Evolutionary conservation across 2,888 invertebrate genomes (phyloP).

Genomic region (Quadroppia sp.): DNA sequence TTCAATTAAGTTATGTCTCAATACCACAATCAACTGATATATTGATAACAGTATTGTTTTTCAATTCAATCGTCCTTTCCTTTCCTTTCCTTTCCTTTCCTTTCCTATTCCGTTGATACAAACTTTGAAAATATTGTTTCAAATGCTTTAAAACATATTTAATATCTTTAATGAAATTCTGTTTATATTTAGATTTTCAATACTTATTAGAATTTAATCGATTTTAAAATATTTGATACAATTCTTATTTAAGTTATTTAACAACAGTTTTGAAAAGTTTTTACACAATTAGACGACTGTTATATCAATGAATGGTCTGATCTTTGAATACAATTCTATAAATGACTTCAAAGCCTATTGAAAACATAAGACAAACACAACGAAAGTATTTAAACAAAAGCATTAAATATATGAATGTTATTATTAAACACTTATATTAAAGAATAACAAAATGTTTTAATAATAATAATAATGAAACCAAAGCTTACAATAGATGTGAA

Average conservation of each 20-base stretch:
- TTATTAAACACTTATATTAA: slow-evolving; percentile 20
- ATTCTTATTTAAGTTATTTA: no score
- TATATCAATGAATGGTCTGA: slow-evolving; percentile 11
- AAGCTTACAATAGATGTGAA: not conserved
- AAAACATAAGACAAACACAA: not conserved
- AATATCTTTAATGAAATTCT: no score
- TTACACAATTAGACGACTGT: slow-evolving; percentile 17
- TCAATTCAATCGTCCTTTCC: no score
- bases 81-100: no score
- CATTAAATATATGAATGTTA: not conserved
- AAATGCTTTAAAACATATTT: no score
- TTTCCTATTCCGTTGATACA: no score
- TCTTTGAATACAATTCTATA: not conserved
- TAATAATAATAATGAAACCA: slow-evolving; percentile 1
- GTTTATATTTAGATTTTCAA: no score
- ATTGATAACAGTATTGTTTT: no score
- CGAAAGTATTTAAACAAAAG: not conserved
- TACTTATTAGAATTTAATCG: not conserved
- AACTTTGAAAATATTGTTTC: no score
- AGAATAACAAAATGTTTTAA: not conserved
- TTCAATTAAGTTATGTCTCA: not conserved
- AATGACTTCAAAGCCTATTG: not conserved
- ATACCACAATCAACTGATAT: no score
- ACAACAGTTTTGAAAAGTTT: not conserved
- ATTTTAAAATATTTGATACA: not conserved